A percentile compares a stretch with the other conserved stretches of the same genome.
phyloP scores from a whole-genome alignment of 2,888 invertebrate genomes.

The Eustalomyia histrio region DNA sequence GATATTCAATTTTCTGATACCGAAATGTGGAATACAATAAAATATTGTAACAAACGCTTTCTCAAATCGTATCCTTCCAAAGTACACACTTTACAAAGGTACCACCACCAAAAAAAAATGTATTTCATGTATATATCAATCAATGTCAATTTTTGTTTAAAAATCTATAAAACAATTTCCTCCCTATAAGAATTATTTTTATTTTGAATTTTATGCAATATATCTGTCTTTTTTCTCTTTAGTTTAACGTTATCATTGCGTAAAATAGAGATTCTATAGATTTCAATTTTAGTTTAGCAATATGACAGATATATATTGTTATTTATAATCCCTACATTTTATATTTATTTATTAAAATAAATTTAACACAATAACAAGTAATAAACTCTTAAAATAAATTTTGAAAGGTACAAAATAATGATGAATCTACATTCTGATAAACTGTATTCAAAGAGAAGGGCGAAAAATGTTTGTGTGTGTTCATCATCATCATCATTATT shows the following conservation, averaged over 20 bases:
- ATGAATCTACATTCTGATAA: slow-evolving; percentile 30
- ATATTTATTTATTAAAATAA: slow-evolving; percentile 48
- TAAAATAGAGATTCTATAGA: slow-evolving; percentile 45
- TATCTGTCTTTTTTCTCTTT: not conserved
- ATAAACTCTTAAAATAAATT: slow-evolving; percentile 22
- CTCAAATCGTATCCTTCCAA: too few species aligned
- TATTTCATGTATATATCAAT: slow-evolving; percentile 53
- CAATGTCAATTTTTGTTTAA: slow-evolving; percentile 53
- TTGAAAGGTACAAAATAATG: slow-evolving; percentile 48
- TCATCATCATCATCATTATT: too few species aligned
- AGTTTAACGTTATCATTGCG: slow-evolving; percentile 36
- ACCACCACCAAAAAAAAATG: not conserved
- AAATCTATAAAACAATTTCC: slow-evolving; percentile 58
- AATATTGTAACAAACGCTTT: too few species aligned
- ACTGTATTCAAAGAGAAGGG: too few species aligned
- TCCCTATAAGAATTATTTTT: slow-evolving; percentile 14
- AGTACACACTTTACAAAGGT: too few species aligned
- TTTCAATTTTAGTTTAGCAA: slow-evolving; percentile 36
- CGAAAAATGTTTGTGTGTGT: too few species aligned
- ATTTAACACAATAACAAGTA: slow-evolving; percentile 40
- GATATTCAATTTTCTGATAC: too few species aligned
- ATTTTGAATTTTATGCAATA: not conserved
- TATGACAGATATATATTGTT: not conserved
- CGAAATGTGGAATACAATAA: too few species aligned
- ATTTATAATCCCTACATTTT: slow-evolving; percentile 22